Base-by-base conservation (phyloP, 2,113 vertebrate genomes). In the Neolamprologus caudopunctatus region DNA sequence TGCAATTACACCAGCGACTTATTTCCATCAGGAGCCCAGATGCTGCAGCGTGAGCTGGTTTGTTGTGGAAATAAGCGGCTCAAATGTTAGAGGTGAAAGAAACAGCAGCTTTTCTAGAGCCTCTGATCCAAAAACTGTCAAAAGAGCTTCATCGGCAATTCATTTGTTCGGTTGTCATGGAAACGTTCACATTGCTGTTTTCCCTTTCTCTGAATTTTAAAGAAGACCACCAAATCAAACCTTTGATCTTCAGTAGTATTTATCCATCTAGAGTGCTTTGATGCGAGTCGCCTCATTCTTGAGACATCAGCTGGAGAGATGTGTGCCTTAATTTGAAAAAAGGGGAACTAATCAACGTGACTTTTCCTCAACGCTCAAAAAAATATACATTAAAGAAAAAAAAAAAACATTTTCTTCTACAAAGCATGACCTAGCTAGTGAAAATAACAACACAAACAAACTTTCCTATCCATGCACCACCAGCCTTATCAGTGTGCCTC, bases 11-110 rank as follows among this genome's bases (percentile, higher is more conserved):
- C 16, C 26, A 40, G 37, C 1, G 1, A 81, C 54, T 45, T 9
- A 51, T 78, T 78, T 78, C 45, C 73, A 78, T 78, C 8, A 66
- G 26, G 55, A 87, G 61, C 28, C 13, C n/a, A 68, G 54, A 54
- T 9, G 71, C 5, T 33, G 42, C 21, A 17, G 54, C 28, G 13
- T 42, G 21, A 73, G 45, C 26, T 78, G n/a, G 19, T 63, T 63
- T 42, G 50, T 71, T 24, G 8, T 24, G 6, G 58, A 79, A 79
- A 88, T 14, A 81, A 68, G 45, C 4, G 2, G 14, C 2, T 16
- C 2, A 31, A 54, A 84, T 51, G 45, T 33, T 31, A 78, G 3
- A 51, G 10, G 42, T 75, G 26, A 78, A 31, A 40, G 7, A 68
- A 33, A 51, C 17, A 12, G 42, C 42, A 75, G 21, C 42, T 31